Evolutionary conservation across 2,113 vertebrate genomes (phyloP).

Genomic region (Mionectes macconnelli): DNA sequence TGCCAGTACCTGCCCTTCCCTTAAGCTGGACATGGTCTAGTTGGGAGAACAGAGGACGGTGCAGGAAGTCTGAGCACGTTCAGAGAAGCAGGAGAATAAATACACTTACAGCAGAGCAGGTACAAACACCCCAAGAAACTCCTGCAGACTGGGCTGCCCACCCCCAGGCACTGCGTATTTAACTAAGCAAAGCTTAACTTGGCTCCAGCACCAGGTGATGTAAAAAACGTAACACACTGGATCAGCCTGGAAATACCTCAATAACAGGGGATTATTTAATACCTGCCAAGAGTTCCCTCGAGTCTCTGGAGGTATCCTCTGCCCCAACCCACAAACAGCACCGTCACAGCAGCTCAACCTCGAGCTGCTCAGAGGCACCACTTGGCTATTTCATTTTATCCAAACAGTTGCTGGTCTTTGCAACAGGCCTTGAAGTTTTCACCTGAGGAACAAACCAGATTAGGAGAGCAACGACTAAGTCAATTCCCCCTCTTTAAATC

Average conservation of each 20-base stretch:
- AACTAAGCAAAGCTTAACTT: neutral
- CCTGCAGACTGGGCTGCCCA: neutral
- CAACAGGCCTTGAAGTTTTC: neutral
- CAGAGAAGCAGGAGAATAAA: neutral
- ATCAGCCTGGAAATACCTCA: neutral
- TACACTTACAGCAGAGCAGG: neutral
- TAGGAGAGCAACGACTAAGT: neutral
- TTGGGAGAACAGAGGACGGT: neutral
- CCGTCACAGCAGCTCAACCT: neutral
- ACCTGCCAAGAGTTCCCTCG: neutral
- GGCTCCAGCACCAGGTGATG: neutral
- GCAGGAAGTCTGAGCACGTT: neutral
- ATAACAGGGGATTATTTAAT: neutral
- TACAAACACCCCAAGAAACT: neutral
- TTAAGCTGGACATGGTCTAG: neutral
- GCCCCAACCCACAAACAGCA: neutral
- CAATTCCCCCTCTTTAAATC: neutral
- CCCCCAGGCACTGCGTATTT: neutral
- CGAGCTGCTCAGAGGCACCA: neutral
- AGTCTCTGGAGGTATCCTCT: neutral
- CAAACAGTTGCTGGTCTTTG: neutral
- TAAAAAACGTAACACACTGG: rapidly evolving
- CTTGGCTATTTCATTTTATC: neutral
- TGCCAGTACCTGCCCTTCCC: neutral
- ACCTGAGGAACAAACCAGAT: neutral